Conservation (phyloP, 2,797 vertebrate genomes). For the Bothrops alternatus region DNA sequence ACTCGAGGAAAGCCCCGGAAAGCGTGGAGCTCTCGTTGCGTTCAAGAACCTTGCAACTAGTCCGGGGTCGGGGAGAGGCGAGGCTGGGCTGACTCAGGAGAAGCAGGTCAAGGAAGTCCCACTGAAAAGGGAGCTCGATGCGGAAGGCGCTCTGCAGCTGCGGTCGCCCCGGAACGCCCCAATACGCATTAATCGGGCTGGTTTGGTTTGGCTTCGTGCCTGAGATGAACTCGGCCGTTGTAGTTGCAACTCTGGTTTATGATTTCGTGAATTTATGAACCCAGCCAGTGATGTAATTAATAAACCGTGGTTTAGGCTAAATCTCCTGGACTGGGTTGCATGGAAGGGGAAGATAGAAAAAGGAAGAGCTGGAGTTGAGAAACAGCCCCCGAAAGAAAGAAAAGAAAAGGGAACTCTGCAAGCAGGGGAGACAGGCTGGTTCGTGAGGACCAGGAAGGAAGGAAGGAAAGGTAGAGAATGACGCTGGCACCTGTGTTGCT, state of each 20-base stretch:
- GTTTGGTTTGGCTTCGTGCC: background rate
- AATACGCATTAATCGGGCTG: background rate
- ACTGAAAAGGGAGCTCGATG: background rate
- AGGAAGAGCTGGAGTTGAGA: background rate
- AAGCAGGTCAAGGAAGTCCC: background rate
- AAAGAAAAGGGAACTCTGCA: background rate
- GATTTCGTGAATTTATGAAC: background rate
- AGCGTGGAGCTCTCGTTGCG: fast-evolving
- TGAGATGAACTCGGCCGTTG: background rate
- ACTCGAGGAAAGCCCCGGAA: background rate
- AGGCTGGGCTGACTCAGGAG: background rate
- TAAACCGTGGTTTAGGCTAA: background rate
- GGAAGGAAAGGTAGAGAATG: background rate
- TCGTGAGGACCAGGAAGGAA: background rate
- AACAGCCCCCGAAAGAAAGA: background rate
- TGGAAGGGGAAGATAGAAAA: background rate
- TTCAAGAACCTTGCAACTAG: background rate
- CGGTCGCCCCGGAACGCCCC: background rate
- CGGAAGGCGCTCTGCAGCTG: background rate
- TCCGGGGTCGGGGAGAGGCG: background rate
- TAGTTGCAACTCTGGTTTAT: background rate
- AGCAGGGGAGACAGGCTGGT: background rate
- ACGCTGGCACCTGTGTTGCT: background rate
- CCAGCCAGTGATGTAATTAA: background rate
- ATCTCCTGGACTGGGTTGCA: background rate